Conservation (phyloP, 2,888 invertebrate species). For the Euzetes globulus region DNA sequence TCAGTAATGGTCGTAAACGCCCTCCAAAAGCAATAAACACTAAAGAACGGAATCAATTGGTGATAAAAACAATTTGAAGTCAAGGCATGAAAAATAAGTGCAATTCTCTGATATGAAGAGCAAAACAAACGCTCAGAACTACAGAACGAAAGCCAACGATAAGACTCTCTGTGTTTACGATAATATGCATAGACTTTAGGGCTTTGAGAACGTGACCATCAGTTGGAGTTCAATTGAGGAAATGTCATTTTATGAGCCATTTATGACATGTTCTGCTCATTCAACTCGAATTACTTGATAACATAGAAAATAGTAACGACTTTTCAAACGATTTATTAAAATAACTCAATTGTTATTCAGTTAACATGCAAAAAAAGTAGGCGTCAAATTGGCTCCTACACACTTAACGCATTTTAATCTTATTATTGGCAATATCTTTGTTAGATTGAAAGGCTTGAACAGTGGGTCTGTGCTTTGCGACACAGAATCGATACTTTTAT, state of each 20-base stretch:
- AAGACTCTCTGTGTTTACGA: constrained; percentile 7
- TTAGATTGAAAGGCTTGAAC: too few relatives aligned
- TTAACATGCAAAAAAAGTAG: too few relatives aligned
- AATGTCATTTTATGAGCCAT: background rate
- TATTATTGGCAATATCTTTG: too few relatives aligned
- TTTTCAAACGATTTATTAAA: too few relatives aligned
- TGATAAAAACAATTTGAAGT: background rate
- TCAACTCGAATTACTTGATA: background rate
- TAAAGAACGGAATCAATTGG: background rate
- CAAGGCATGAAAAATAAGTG: background rate
- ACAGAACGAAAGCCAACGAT: background rate
- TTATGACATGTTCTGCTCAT: background rate
- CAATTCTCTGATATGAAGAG: background rate
- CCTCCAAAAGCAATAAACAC: background rate
- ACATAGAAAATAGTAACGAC: background rate
- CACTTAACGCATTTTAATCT: too few relatives aligned
- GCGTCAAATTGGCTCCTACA: too few relatives aligned
- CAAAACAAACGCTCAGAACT: background rate
- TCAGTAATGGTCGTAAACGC: background rate
- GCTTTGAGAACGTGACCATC: background rate
- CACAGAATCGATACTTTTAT: too few relatives aligned
- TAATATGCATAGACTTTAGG: background rate
- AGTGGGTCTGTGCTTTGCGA: too few relatives aligned
- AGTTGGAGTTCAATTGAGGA: background rate
- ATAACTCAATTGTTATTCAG: too few relatives aligned